Base-by-base conservation (phyloP, 2,888 invertebrate genomes). In the Phaedon cochleariae region DNA sequence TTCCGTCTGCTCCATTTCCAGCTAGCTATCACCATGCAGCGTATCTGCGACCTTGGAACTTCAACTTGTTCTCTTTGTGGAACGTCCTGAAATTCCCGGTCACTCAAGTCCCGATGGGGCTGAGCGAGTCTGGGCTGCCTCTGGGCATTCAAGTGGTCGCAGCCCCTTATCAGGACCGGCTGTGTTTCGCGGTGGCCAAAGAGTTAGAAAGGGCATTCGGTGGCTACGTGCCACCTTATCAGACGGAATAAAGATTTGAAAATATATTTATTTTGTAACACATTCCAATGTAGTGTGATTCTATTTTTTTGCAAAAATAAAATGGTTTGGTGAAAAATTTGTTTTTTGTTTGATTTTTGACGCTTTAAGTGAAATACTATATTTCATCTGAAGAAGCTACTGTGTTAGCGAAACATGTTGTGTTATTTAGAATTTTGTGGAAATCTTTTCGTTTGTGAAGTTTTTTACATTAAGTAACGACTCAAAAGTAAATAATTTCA, bases 1-100 rank as follows among this genome's bases (percentile, higher is more conserved):
- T 91, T 81, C 96, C 96, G 31, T 90, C 92, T 5, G 90, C 91
- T 65, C 94, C 96, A 0, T 86, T 87, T 65, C 87, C 91, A 2
- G 94, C 97, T 0, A 91, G 92, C 15, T 92, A 92, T 81, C 96
- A 97, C 84, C 90, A 92, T 81, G 89, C 92, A 61, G 87, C 92
- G 18, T 86, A 92, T 69, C 80, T 94, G 9, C 89, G 92, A 59
- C 91, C 94, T 0, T 92, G 88, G 83, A 95, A 96, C 85, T 95
- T 95, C 81, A 88, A 89, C 53, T 95, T 95, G 83, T 95, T 93
- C 84, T 90, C 90, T 18, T 85, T 97, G 59, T 92, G 96, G 83
- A 97, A 96, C 84, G 92, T 90, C 9, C 83, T 97, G 18, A 90
- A 90, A 52, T 85, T 96, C 53, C 97, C 97, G 0, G 90, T 88